Evolutionary conservation across 2,113 vertebrate genomes (phyloP).

Genomic region (Gymnorhina tibicen): DNA sequence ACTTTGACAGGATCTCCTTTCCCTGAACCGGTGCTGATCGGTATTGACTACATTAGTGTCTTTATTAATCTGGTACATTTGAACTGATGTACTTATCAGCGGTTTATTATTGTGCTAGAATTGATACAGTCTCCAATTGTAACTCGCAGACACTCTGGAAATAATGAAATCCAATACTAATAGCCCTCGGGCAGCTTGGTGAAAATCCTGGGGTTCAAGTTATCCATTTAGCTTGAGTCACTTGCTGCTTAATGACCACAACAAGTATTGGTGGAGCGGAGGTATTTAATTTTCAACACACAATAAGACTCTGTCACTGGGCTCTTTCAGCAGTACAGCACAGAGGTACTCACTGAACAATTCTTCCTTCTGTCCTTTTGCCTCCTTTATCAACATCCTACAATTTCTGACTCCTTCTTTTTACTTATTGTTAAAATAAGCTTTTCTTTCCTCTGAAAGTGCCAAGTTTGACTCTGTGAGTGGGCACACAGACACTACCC

Average conservation of each 20-base stretch:
- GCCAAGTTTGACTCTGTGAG: rapidly evolving
- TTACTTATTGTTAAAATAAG: neutral
- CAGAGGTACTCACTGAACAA: neutral
- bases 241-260: slow-evolving; percentile 37
- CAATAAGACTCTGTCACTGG: neutral
- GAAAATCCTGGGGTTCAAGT: slow-evolving; percentile 18
- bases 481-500: neutral
- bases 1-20: slow-evolving; percentile 47
- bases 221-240: slow-evolving; percentile 29
- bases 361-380: neutral
- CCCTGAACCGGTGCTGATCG: neutral
- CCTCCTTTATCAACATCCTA: neutral
- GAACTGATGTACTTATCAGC: slow-evolving; percentile 12
- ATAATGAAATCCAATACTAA: slow-evolving; percentile 31
- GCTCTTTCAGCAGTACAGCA: neutral
- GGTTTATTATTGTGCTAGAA: neutral
- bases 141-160: neutral
- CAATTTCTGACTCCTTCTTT: neutral
- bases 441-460: neutral
- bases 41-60: slow-evolving; percentile 32
- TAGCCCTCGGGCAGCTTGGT: neutral
- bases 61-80: slow-evolving; percentile 28
- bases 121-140: slow-evolving; percentile 1
- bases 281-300: slow-evolving; percentile 25
- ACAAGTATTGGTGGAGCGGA: neutral